phyloP scores from a whole-genome alignment of 1,140 invertebrate species.

The Drosophila neocordata region DNA sequence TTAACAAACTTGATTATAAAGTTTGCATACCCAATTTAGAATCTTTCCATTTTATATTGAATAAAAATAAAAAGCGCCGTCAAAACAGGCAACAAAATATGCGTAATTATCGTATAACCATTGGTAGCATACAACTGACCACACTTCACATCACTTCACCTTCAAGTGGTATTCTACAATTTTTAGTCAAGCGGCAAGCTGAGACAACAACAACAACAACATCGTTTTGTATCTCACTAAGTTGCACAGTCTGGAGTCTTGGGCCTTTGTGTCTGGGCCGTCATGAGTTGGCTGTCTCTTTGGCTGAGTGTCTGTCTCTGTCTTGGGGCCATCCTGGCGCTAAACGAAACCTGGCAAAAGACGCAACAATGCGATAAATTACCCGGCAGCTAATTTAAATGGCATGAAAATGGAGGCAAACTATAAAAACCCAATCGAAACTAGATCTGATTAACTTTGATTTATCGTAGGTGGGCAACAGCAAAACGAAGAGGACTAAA shows the following conservation, averaged over 20 bases:
- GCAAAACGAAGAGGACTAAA: slow-evolving; percentile 47
- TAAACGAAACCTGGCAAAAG: slow-evolving; percentile 72
- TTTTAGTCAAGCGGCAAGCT: slow-evolving; percentile 25
- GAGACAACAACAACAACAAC: slow-evolving; percentile 16
- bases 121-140: slow-evolving; percentile 30
- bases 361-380: slow-evolving; percentile 76
- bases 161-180: neutral
- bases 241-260: slow-evolving; percentile 8
- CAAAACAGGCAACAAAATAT: slow-evolving; percentile 80
- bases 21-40: slow-evolving; percentile 33
- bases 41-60: slow-evolving; percentile 32
- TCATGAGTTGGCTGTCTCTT: slow-evolving; percentile 17
- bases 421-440: slow-evolving; percentile 77
- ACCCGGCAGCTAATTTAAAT: slow-evolving; percentile 80
- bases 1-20: neutral
- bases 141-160: slow-evolving; percentile 21
- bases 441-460: slow-evolving; percentile 80
- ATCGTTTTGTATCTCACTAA: neutral
- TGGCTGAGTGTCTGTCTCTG: slow-evolving; percentile 16
- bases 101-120: slow-evolving; percentile 73
- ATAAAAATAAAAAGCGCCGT: slow-evolving; percentile 69
- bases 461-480: slow-evolving; percentile 71
- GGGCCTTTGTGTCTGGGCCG: slow-evolving; percentile 71
- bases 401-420: slow-evolving; percentile 50
- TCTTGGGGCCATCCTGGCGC: slow-evolving; percentile 68